Conservation (phyloP, 1,140 invertebrate species). For the Bradynema listronoti region DNA sequence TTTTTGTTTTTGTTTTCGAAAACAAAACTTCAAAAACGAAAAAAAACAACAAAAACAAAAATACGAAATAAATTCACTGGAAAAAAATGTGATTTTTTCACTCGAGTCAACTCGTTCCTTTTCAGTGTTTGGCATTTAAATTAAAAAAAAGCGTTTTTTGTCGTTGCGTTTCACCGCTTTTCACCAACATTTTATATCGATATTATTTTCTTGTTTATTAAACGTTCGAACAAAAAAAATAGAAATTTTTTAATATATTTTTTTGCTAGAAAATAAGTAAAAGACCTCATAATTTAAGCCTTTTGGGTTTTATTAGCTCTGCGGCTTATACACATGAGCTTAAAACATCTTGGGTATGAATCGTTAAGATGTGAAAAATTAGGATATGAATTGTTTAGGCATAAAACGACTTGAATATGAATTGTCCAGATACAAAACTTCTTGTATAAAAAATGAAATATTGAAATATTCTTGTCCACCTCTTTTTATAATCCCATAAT, state of each 20-base stretch:
- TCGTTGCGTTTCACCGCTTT: too few species aligned
- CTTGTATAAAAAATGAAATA: neutral
- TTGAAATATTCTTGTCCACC: neutral
- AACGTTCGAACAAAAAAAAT: slow-evolving; percentile 1
- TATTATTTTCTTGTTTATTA: too few species aligned
- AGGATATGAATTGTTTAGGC: neutral
- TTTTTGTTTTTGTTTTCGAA: too few species aligned
- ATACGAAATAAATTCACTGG: too few species aligned
- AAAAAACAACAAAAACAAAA: too few species aligned
- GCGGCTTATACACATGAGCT: neutral
- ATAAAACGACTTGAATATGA: neutral
- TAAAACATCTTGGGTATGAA: too few species aligned
- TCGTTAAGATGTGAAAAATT: too few species aligned
- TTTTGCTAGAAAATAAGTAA: neutral
- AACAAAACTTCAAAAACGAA: too few species aligned
- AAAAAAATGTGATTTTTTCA: too few species aligned
- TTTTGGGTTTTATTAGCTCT: neutral
- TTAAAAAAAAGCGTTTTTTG: neutral
- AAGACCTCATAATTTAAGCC: neutral
- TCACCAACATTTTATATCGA: too few species aligned
- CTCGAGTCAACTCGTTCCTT: too few species aligned
- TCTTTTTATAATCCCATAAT: neutral
- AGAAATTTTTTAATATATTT: neutral
- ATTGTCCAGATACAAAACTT: neutral
- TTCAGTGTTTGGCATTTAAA: too few species aligned